A percentile compares a stretch with the other conserved stretches of the same genome.
phyloP scores from a whole-genome alignment of 2,113 vertebrate species.

The Accipiter virgatus region DNA sequence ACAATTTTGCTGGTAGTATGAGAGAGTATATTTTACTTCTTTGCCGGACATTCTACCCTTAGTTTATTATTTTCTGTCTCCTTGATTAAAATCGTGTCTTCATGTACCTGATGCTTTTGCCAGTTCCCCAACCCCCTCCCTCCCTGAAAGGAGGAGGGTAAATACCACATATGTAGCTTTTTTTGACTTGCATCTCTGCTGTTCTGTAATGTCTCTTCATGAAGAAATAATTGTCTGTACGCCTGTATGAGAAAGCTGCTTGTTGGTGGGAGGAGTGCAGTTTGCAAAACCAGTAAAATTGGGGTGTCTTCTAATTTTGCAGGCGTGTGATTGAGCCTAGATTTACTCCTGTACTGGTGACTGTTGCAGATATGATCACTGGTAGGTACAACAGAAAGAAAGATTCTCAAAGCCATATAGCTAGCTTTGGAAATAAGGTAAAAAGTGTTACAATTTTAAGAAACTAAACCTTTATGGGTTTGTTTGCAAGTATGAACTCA shows the following conservation, averaged over 20 bases:
- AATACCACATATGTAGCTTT: fast-evolving
- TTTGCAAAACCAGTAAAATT: not conserved
- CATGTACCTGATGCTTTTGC: not conserved
- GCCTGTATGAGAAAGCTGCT: not conserved
- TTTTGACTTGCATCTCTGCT: not conserved
- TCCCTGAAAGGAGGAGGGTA: not conserved
- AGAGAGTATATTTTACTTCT: not conserved
- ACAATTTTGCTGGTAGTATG: not conserved
- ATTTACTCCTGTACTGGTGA: conserved; percentile 84
- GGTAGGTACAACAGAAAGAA: conserved; percentile 73
- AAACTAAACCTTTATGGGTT: not conserved
- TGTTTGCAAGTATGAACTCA: not conserved
- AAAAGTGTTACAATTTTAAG: not conserved
- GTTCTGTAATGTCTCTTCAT: not conserved
- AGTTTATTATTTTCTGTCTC: not conserved
- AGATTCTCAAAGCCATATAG: not conserved
- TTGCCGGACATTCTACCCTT: not conserved
- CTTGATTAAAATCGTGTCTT: not conserved
- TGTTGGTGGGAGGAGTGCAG: not conserved
- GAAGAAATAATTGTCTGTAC: not conserved
- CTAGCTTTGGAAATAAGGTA: not conserved
- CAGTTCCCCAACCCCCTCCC: not conserved
- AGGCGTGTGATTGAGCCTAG: conserved; percentile 87
- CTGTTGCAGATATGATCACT: conserved; percentile 86
- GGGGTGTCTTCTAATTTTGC: conserved; percentile 36